These are phyloP conservation scores for Condylostylus longicornis DNA, from an alignment of 1,140 invertebrate species.

Conservation along the genomic window DNA sequence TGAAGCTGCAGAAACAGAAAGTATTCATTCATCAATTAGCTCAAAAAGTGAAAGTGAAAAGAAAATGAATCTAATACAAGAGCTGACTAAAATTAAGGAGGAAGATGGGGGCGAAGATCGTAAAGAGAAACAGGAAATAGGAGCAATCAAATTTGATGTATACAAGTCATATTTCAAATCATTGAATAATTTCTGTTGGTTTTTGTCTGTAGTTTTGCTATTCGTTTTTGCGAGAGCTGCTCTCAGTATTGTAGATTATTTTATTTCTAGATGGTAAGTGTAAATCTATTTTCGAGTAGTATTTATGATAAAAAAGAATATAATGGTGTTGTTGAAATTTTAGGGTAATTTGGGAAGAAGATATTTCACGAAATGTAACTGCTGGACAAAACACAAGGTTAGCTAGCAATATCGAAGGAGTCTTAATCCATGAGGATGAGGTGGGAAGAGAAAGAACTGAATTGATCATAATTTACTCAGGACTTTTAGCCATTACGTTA, in stretches of 20 bases:
- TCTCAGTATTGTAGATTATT: conserved; percentile 3
- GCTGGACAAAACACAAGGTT: too few relatives aligned
- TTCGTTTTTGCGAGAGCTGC: background rate
- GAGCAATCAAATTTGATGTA: background rate
- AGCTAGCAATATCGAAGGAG: too few relatives aligned
- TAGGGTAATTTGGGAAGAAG: conserved; percentile 30
- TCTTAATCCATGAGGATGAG: conserved; percentile 13
- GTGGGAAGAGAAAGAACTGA: conserved; percentile 13
- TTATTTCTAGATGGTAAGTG: too few relatives aligned
- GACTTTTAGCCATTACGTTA: conserved; percentile 19
- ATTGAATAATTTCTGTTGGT: background rate
- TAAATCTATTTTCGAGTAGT: too few relatives aligned
- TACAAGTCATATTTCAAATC: conserved; percentile 2
- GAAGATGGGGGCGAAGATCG: conserved; percentile 2
- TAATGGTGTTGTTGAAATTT: too few relatives aligned
- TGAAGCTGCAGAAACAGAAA: background rate
- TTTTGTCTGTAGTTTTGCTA: background rate
- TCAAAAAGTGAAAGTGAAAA: background rate
- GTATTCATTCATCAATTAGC: background rate
- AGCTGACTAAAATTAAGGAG: conserved; percentile 1
- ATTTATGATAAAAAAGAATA: too few relatives aligned
- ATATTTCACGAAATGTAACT: conserved; percentile 18
- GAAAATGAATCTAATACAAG: background rate
- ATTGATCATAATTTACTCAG: conserved; percentile 22
- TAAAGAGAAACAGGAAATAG: too few relatives aligned